Evolutionary conservation across 2,797 vertebrate genomes (phyloP), one percentile per base, ranked within the genome.

Genomic region (Loris lydekkerianus): DNA sequence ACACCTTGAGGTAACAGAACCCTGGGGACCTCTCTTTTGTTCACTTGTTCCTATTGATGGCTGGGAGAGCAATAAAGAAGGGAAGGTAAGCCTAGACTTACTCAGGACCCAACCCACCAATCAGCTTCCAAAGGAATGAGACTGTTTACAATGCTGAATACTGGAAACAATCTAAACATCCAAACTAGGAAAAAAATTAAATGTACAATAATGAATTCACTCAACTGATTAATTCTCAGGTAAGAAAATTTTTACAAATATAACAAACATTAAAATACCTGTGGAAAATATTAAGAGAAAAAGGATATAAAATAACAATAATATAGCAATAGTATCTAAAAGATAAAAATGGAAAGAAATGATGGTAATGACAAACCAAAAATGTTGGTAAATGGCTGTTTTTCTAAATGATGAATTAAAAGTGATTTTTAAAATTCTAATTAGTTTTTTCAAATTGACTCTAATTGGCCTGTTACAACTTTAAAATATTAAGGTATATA

Each of bases 321-420:
- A 25, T 63, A 43, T 20, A n/a, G 37, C 56, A 86, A 56, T n/a
- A 63, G 14, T 85, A 70, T 31, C 27, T 81, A 73, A 96, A 92
- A 63, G 27, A 63, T 77, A 77, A 83, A 89, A 90, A 29, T n/a
- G 34, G n/a, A 77, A 78, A 40, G 89, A 84, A 72, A 40, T 76
- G 67, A 49, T 65, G 31, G 8, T 65, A 90, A 83, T 69, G 37
- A 11, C 31, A 87, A 77, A 72, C 75, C 37, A 84, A 91, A 94
- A 92, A 81, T 91, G 14, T 61, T 86, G 31, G 7, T 17, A 73
- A 93, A 63, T 31, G n/a, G 37, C 2, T 86, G 25, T 65, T 92
- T 85, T 58, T 25, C 40, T 76, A 86, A 94, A 85, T 60, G 63
- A 90, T 86, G 14, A 93, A 70, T 3, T 87, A 89, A 82, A 69